Evolutionary conservation across 2,888 invertebrate genomes (phyloP).

Genomic region (Pollenia griseotomentosa): DNA sequence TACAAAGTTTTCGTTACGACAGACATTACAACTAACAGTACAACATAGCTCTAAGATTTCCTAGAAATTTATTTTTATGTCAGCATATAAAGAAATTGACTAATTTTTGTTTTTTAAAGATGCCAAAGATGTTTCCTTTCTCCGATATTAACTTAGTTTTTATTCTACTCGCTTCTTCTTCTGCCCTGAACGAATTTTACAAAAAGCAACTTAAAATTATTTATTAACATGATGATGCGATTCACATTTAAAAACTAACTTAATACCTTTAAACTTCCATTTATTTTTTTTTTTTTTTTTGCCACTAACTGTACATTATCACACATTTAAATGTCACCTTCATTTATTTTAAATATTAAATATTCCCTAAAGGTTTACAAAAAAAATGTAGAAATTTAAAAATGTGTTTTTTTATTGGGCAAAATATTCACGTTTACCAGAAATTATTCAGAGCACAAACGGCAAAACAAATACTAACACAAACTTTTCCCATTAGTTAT

Average conservation of each 20-base stretch:
- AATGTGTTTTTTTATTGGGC: neutral
- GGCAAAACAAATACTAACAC: slow-evolving; percentile 3
- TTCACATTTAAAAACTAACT: neutral
- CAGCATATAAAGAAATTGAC: too few species aligned
- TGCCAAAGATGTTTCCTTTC: too few species aligned
- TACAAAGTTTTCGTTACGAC: neutral
- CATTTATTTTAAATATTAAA: neutral
- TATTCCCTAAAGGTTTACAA: neutral
- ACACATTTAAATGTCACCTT: neutral
- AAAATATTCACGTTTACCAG: too few species aligned
- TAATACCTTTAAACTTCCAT: neutral
- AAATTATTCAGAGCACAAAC: neutral
- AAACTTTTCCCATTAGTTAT: slow-evolving; percentile 39
- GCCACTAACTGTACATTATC: neutral
- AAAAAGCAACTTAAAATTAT: too few species aligned
- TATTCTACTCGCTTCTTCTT: too few species aligned
- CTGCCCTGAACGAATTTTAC: too few species aligned
- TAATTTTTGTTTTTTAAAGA: too few species aligned
- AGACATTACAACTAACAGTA: neutral
- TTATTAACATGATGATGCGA: neutral
- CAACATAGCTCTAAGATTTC: neutral
- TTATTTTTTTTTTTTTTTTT: too few species aligned
- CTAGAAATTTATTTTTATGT: too few species aligned
- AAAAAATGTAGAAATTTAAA: neutral
- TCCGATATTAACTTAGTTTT: too few species aligned